Conservation (phyloP, 2,113 vertebrate genomes). For the Saguinus midas region DNA sequence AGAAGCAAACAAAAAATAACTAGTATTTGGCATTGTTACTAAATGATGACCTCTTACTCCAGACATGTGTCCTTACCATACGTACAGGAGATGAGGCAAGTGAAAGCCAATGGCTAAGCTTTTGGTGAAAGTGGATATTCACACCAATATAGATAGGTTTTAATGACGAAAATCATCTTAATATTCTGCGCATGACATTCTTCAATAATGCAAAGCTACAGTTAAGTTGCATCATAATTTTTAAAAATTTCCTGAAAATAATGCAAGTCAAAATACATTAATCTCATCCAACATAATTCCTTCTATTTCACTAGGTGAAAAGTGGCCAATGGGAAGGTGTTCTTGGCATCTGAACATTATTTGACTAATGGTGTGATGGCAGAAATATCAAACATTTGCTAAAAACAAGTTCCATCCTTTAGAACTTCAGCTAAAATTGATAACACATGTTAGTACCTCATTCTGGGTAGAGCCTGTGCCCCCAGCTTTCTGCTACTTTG, state of each 20-base stretch:
- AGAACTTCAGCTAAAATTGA: conserved; percentile 73
- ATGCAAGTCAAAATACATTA: not conserved
- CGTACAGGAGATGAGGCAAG: not conserved
- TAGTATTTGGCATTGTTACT: not conserved
- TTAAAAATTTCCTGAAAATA: conserved; percentile 37
- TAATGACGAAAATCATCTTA: not conserved
- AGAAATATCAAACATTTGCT: conserved; percentile 75
- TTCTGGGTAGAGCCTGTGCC: not conserved
- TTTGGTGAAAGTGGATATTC: not conserved
- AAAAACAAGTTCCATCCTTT: conserved; percentile 67
- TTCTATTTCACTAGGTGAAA: conserved; percentile 30
- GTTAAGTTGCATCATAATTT: not conserved
- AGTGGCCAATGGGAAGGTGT: conserved; percentile 22
- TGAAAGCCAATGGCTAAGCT: not conserved
- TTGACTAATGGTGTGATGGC: conserved; percentile 73
- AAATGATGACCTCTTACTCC: not conserved
- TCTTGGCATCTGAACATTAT: conserved; percentile 33
- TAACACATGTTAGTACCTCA: conserved; percentile 66
- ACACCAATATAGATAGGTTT: not conserved
- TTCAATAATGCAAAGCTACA: not conserved
- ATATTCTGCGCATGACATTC: not conserved
- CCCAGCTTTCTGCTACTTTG: conserved; percentile 60
- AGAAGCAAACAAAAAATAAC: not conserved
- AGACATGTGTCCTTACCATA: not conserved
- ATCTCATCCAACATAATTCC: not conserved